phyloP scores from a whole-genome alignment of 2,888 invertebrate species.

The Rhagonycha lutea region DNA sequence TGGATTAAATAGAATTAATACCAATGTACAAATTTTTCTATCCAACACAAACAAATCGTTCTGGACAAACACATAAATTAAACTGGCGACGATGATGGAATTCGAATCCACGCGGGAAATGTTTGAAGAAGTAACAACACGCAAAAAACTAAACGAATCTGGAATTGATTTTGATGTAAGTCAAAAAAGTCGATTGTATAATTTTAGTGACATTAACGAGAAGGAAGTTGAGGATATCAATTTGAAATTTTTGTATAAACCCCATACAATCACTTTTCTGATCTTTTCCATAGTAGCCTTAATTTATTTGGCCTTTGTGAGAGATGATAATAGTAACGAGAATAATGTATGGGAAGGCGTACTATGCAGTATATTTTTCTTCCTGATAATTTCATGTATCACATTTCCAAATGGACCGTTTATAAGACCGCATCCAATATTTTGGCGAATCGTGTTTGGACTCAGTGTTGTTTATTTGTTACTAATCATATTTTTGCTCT shows the following conservation, averaged over 20 bases:
- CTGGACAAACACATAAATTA: no score
- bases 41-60: no score
- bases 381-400: constrained; percentile 92
- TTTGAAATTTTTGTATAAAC: constrained; percentile 95
- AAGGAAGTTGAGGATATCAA: constrained; percentile 97
- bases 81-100: no score
- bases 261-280: constrained; percentile 94
- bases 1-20: no score
- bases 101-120: no score
- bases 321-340: constrained; percentile 86
- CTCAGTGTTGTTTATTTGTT: constrained; percentile 87
- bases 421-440: constrained; percentile 95
- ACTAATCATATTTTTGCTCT: constrained; percentile 82
- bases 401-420: constrained; percentile 99
- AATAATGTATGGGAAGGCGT: constrained; percentile 95
- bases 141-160: background rate
- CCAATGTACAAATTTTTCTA: no score
- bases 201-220: constrained; percentile 85
- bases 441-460: constrained; percentile 97
- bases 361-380: constrained; percentile 92
- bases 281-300: constrained; percentile 85
- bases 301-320: constrained; percentile 94
- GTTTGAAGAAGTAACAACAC: background rate
- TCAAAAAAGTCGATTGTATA: constrained; percentile 56
- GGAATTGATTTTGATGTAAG: background rate